These are phyloP conservation scores for Temnothorax ravouxi DNA, from an alignment of 2,888 invertebrate species.

Conservation along the genomic window DNA sequence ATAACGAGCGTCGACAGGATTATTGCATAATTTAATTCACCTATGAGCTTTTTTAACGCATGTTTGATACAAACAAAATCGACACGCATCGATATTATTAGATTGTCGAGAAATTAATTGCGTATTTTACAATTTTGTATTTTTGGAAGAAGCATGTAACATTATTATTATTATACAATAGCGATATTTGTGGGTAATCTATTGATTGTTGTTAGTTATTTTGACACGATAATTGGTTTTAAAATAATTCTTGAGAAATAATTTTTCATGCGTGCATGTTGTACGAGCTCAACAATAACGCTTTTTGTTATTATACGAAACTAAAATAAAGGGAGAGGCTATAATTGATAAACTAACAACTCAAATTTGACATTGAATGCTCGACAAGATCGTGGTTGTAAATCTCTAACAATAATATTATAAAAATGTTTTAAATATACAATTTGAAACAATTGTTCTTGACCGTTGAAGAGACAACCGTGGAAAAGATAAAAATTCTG, in stretches of 20 bases:
- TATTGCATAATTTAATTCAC: conserved; percentile 1
- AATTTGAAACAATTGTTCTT: neutral
- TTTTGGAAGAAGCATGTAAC: neutral
- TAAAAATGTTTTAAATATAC: neutral
- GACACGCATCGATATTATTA: conserved; percentile 8
- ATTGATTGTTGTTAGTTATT: neutral
- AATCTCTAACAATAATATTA: neutral
- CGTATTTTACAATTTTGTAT: neutral
- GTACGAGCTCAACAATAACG: neutral
- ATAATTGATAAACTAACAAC: neutral
- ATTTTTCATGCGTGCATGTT: neutral
- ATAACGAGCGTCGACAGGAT: neutral
- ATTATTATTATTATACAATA: neutral
- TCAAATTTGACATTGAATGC: neutral
- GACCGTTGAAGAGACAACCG: neutral
- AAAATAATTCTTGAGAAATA: neutral
- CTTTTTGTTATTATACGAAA: neutral
- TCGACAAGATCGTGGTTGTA: neutral
- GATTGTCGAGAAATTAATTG: conserved; percentile 5
- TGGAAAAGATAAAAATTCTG: neutral
- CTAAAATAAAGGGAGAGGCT: neutral
- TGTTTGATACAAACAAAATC: neutral
- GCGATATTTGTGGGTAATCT: neutral
- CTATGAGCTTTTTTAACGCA: neutral
- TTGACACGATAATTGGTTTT: neutral